Percentiles rank a stretch among this genome's conserved stretches.
Conservation (phyloP, 1,140 invertebrate genomes). For the Orchesella cincta region DNA sequence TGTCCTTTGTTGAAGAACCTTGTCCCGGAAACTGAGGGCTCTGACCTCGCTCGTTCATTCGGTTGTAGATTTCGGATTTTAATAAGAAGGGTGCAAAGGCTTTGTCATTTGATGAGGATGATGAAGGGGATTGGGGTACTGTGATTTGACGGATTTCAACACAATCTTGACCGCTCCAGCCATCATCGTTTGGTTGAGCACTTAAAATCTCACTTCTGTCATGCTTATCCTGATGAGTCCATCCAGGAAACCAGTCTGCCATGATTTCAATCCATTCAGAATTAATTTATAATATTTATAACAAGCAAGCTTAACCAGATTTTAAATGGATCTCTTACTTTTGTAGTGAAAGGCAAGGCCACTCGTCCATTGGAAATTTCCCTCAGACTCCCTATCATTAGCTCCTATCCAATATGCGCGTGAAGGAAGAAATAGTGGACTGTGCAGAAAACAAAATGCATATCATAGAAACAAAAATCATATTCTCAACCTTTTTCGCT, state of each 20-base stretch:
- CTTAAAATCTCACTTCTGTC: slow-evolving; percentile 58
- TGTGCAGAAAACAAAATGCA: slow-evolving; percentile 45
- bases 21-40: slow-evolving; percentile 45
- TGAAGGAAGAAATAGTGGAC: slow-evolving; percentile 50
- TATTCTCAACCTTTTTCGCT: too few relatives aligned
- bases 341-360: slow-evolving; percentile 70
- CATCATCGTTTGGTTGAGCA: slow-evolving; percentile 77
- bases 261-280: slow-evolving; percentile 30
- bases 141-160: slow-evolving; percentile 70
- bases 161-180: slow-evolving; percentile 74
- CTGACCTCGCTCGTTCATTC: slow-evolving; percentile 39
- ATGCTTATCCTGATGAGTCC: slow-evolving; percentile 61
- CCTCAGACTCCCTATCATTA: slow-evolving; percentile 69
- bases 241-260: slow-evolving; percentile 79
- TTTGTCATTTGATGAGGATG: neutral
- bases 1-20: neutral
- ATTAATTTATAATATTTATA: slow-evolving; percentile 26
- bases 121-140: slow-evolving; percentile 53
- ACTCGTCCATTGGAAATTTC: slow-evolving; percentile 75
- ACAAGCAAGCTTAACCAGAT: neutral
- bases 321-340: slow-evolving; percentile 65
- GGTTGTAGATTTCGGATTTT: neutral
- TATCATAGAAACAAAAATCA: too few relatives aligned
- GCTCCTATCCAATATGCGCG: slow-evolving; percentile 75
- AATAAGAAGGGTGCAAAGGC: neutral